Evolutionary conservation across 2,113 vertebrate species (phyloP), one percentile per base, ranked within the genome.

Genomic region (Sciurus niger): DNA sequence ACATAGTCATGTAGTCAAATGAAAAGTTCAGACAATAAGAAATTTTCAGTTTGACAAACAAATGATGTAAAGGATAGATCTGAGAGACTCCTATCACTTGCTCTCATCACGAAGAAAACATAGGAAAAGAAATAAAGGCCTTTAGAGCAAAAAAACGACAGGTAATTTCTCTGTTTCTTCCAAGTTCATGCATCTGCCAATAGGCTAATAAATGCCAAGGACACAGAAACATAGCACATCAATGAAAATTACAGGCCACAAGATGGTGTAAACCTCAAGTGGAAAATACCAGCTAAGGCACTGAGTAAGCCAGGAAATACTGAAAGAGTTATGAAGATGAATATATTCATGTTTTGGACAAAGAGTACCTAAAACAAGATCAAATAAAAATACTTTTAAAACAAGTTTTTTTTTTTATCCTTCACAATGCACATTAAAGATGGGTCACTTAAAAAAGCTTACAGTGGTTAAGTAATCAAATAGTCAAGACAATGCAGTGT

Each of bases 191-290:
- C 34, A 96, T 80, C 83, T 48, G 18, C 8, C n/a, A 97, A 84
- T 0, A 87, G 0, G 77, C 68, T 82, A 94, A 89, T 30, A 46
- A 88, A 77, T 72, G n/a, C 63, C 86, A 95, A 97, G 63, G 80
- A 92, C 9, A 88, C 0, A 67, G 48, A 98, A 93, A 84, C 40
- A 82, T 0, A 80, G 84, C 0, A 6, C 76, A 17, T 83, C 8
- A 83, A 74, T 51, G 73, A 93, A 95, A 98, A 95, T 72, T 48
- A 94, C 37, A 82, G 72, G 86, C 17, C 48, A 97, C 58, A 94
- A 93, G 48, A 96, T 22, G 25, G 37, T 3, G 13, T n/a, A 92
- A 91, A 93, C 12, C 40, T 90, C 73, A 87, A 68, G 84, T 48
- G 51, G 94, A 96, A 90, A 96, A 93, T 32, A 67, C 12, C 16